A percentile compares a stretch with the other conserved stretches of the same genome.
phyloP scores from a whole-genome alignment of 2,888 invertebrate genomes.

The Leptothorax acervorum region DNA sequence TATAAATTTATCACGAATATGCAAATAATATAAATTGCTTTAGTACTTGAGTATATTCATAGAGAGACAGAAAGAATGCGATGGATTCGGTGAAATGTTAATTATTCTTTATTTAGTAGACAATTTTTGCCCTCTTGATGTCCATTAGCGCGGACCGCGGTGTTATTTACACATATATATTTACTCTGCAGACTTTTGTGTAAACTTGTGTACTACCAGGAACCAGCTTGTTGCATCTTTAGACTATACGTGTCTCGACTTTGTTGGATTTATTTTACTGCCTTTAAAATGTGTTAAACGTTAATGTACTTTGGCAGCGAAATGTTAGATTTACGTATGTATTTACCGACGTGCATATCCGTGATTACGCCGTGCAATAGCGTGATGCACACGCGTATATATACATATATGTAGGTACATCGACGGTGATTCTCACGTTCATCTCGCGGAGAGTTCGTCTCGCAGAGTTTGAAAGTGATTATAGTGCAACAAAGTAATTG shows the following conservation, averaged over 20 bases:
- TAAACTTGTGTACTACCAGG: constrained; percentile 18
- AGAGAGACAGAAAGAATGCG: not conserved
- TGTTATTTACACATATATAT: constrained; percentile 25
- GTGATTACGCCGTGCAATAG: not conserved
- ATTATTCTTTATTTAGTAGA: constrained; percentile 23
- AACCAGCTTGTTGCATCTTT: constrained; percentile 45
- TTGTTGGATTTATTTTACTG: constrained; percentile 54
- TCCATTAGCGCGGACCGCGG: constrained; percentile 15
- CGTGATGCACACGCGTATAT: not conserved
- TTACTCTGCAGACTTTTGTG: constrained; percentile 24
- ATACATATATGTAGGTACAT: not conserved
- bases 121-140: not conserved
- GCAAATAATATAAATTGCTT: constrained; percentile 9
- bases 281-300: constrained; percentile 43
- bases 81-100: constrained; percentile 13
- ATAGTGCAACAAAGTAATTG: constrained; percentile 69
- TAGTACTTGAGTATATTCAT: not conserved
- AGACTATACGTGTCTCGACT: constrained; percentile 38
- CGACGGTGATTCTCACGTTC: constrained; percentile 56
- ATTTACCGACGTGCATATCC: constrained; percentile 7
- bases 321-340: constrained; percentile 23
- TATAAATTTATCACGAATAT: not conserved
- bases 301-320: constrained; percentile 54
- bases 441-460: constrained; percentile 44
- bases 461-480: constrained; percentile 61